Evolutionary conservation across 2,797 vertebrate genomes (phyloP), one percentile per base, ranked within the genome.

Genomic region (Betta splendens): DNA sequence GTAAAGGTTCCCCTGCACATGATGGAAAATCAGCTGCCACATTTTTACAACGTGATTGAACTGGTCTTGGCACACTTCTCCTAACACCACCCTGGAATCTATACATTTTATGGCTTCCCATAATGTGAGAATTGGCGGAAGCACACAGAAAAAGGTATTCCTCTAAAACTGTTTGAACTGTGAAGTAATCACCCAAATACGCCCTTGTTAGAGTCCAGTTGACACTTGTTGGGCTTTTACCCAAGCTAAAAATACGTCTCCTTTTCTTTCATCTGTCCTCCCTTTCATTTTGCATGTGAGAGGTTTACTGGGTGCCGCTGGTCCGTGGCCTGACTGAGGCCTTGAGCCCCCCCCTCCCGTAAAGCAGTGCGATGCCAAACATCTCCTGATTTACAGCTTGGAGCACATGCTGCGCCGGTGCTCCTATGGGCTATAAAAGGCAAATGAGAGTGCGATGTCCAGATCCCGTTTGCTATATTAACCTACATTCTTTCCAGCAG

Each of bases 401-500:
- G 69, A 80, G 75, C 75, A 84, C 77, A 86, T 72, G 71, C 85
- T 78, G 86, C 77, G 61, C 62, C 62, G 79, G 75, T 47, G 45
- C 87, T 86, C 80, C 72, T 81, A 74, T 81, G 79, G 56, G 72
- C 80, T 84, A 79, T 86, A 89, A 86, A 89, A 70, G 74, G 72
- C 76, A 79, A 85, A 86, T 72, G 74, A 84, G 79, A 77, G 81
- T 43, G 72, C 50, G 68, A 88, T 78, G 79, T 76, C 80, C 75
- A 78, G 79, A 81, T 89, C 81, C 79, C 81, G 22, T 75, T 76
- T 82, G 82, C 72, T 86, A 80, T 86, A 85, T 87, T 89, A 89
- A 89, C 88, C 74, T 76, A 73, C 82, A 89, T 90, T 90, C 82
- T 84, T 89, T 89, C 87, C 84, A 84, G 53, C 22, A 45, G 72